Evolutionary conservation across 2,797 vertebrate genomes (phyloP).

Genomic region (Merluccius polli): DNA sequence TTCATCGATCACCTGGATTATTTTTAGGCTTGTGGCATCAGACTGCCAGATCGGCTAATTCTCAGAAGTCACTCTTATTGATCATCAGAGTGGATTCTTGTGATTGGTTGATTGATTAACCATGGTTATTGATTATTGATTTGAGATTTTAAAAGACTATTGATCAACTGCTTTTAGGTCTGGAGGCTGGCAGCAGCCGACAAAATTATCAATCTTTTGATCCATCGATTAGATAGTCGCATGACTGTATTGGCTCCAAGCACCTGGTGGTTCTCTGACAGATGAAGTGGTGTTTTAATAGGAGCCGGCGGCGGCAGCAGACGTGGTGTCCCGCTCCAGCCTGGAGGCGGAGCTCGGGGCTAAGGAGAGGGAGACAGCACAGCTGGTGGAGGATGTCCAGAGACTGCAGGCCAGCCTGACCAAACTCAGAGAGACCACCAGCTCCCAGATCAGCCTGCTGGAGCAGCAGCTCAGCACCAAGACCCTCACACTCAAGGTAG

Average conservation of each 20-base stretch:
- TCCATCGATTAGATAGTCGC: not conserved
- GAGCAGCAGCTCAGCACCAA: slow-evolving; percentile 94
- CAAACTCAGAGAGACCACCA: slow-evolving; percentile 90
- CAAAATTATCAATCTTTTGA: not conserved
- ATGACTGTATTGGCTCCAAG: not conserved
- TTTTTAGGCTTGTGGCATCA: slow-evolving; percentile 19
- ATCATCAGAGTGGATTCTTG: not conserved
- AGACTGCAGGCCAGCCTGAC: slow-evolving; percentile 96
- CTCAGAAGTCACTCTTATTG: slow-evolving; percentile 10
- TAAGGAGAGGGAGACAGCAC: slow-evolving; percentile 92
- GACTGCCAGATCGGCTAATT: not conserved
- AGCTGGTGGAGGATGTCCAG: slow-evolving; percentile 96
- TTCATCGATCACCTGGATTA: slow-evolving; percentile 34
- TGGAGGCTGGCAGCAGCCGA: not conserved
- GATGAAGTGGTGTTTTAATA: not conserved
- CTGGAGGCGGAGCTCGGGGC: slow-evolving; percentile 92
- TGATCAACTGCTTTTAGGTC: not conserved
- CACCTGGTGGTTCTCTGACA: not conserved
- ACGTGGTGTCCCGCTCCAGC: slow-evolving; percentile 83
- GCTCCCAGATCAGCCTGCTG: slow-evolving; percentile 90
- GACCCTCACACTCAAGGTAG: slow-evolving; percentile 88
- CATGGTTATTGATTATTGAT: slow-evolving; percentile 24
- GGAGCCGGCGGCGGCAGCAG: slow-evolving; percentile 79
- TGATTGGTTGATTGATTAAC: slow-evolving; percentile 21
- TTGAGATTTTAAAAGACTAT: not conserved